Percentiles rank a stretch among this genome's conserved stretches.
Conservation (phyloP, 2,888 invertebrate species). For the Drosophila parthenogenetica region DNA sequence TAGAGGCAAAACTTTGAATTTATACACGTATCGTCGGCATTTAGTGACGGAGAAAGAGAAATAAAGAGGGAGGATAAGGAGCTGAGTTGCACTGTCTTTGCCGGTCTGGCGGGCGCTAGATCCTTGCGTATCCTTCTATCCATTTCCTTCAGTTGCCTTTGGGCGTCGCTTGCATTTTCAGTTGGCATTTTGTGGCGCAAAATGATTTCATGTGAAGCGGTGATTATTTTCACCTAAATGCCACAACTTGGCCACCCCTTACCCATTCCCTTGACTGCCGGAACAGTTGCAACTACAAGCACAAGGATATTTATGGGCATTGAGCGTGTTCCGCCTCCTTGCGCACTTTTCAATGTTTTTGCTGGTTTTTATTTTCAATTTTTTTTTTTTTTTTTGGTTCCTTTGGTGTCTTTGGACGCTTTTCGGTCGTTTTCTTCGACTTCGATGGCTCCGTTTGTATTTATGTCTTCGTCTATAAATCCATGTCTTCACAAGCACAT, state of each 20-base stretch:
- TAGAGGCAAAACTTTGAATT: conserved; percentile 63
- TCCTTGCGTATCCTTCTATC: conserved; percentile 51
- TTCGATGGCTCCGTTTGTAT: conserved; percentile 69
- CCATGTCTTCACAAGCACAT: conserved; percentile 69
- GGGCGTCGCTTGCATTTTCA: conserved; percentile 67
- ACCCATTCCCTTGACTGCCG: conserved; percentile 1
- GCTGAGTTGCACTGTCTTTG: conserved; percentile 41
- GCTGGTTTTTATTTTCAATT: not conserved
- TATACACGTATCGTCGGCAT: conserved; percentile 52
- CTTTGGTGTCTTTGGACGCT: conserved; percentile 69
- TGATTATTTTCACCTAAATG: conserved; percentile 83
- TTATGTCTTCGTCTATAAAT: conserved; percentile 81
- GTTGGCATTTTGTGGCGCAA: conserved; percentile 73
- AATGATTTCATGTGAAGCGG: conserved; percentile 85
- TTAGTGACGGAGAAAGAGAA: not conserved
- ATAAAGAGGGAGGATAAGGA: not conserved
- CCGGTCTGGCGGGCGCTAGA: conserved; percentile 28
- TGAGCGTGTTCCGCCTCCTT: conserved; percentile 80
- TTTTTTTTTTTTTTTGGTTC: conserved; percentile 4
- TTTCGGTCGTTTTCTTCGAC: conserved; percentile 67
- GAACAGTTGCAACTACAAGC: conserved; percentile 55
- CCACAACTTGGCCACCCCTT: conserved; percentile 34
- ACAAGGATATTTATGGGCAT: conserved; percentile 80
- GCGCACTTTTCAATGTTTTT: conserved; percentile 28
- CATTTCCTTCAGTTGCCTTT: conserved; percentile 15